Evolutionary conservation across 2,113 vertebrate species (phyloP).

Genomic region (Piaya cayana): DNA sequence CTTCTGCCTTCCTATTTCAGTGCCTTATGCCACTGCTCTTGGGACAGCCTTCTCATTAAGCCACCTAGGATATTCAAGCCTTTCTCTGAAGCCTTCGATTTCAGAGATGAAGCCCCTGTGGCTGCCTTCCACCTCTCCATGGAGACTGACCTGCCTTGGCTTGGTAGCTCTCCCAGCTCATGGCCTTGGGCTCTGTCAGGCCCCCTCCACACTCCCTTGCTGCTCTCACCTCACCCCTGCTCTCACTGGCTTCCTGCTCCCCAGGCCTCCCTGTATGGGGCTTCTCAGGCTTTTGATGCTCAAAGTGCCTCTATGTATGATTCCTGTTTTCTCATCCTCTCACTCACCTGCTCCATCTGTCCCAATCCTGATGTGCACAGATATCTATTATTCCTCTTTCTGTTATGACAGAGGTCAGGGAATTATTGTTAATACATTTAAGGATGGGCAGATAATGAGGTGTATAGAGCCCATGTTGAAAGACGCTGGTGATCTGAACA

Average conservation of each 20-base stretch:
- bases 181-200: not conserved
- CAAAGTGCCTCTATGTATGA: not conserved
- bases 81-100: not conserved
- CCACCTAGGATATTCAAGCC: rapidly evolving
- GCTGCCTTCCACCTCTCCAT: not conserved
- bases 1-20: not conserved
- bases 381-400: not conserved
- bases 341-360: not conserved
- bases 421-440: not conserved
- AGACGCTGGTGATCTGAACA: not conserved
- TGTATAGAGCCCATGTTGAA: not conserved
- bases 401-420: not conserved
- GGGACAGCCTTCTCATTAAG: not conserved
- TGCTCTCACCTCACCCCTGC: not conserved
- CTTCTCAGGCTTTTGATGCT: not conserved
- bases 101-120: not conserved
- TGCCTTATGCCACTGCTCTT: not conserved
- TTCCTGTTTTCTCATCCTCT: not conserved
- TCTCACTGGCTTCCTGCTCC: not conserved
- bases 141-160: not conserved
- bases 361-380: not conserved
- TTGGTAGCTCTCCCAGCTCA: not conserved
- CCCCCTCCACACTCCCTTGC: not conserved
- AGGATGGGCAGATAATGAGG: not conserved
- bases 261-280: not conserved